phyloP scores from a whole-genome alignment of 2,797 vertebrate species.

The Aplochiton taeniatus region DNA sequence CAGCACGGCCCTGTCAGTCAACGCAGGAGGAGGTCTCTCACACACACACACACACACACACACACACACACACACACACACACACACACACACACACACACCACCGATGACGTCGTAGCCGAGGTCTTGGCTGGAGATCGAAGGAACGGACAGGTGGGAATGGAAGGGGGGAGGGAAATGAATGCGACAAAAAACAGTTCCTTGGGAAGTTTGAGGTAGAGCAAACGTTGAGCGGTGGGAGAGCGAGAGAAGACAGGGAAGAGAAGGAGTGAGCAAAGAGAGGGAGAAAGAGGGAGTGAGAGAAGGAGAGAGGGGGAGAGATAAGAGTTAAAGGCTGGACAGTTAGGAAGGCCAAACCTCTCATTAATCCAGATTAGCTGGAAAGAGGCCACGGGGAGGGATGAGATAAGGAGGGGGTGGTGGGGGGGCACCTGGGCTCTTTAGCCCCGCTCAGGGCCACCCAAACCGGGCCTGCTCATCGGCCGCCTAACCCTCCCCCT shows the following conservation, averaged over 20 bases:
- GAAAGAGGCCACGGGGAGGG: not conserved
- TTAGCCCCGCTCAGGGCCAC: constrained; percentile 44
- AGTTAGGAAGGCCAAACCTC: too few species aligned
- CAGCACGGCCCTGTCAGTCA: constrained; percentile 63
- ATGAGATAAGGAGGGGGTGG: not conserved
- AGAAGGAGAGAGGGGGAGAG: constrained; percentile 19
- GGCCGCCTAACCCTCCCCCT: too few species aligned
- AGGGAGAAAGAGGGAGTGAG: constrained; percentile 21
- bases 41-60: constrained; percentile 14
- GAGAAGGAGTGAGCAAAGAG: constrained; percentile 13
- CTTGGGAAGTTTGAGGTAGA: not conserved
- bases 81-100: constrained; percentile 17
- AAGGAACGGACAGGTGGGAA: constrained; percentile 27
- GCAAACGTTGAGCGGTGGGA: not conserved
- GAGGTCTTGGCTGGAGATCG: not conserved
- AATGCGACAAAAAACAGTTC: constrained; percentile 1
- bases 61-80: constrained; percentile 8
- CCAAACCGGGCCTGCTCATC: constrained; percentile 42
- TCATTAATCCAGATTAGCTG: too few species aligned
- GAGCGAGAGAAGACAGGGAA: not conserved
- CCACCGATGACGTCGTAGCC: not conserved
- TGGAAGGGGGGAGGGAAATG: constrained; percentile 1
- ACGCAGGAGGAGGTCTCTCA: constrained; percentile 27
- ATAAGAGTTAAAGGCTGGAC: too few species aligned
- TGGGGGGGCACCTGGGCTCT: constrained; percentile 53